Evolutionary conservation across 1,140 invertebrate genomes (phyloP).

Genomic region (Ceratoteleas bidentatus): DNA sequence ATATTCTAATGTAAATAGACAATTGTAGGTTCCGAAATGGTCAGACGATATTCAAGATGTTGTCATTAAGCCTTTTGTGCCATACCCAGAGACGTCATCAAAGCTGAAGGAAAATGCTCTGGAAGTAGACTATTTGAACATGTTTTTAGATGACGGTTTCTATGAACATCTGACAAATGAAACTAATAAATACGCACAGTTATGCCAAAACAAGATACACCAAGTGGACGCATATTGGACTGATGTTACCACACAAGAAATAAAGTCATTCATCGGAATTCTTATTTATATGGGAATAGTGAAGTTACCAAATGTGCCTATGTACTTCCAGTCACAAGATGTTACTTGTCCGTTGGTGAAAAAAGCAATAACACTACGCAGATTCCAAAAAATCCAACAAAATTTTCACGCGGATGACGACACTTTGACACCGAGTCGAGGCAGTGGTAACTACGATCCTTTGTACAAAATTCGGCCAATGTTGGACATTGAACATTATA

Average conservation of each 20-base stretch:
- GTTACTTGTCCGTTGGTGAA: background rate
- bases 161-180: background rate
- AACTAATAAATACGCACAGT: background rate
- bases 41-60: too few species aligned
- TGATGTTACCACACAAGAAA: background rate
- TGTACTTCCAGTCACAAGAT: conserved; percentile 9
- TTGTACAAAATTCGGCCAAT: conserved; percentile 26
- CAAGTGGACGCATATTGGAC: background rate
- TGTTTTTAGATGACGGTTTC: background rate
- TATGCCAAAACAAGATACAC: background rate
- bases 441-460: background rate
- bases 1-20: too few species aligned
- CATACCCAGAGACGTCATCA: too few species aligned
- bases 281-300: conserved; percentile 4
- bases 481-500: conserved; percentile 7
- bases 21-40: too few species aligned
- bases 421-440: background rate
- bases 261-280: conserved; percentile 1
- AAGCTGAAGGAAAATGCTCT: background rate
- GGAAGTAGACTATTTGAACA: background rate
- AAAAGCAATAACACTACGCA: background rate
- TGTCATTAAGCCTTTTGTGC: too few species aligned
- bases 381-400: conserved; percentile 25
- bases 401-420: conserved; percentile 22
- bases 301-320: conserved; percentile 3